Evolutionary conservation across 2,797 vertebrate genomes (phyloP).

Genomic region (Cynodonichthys magdalenae): DNA sequence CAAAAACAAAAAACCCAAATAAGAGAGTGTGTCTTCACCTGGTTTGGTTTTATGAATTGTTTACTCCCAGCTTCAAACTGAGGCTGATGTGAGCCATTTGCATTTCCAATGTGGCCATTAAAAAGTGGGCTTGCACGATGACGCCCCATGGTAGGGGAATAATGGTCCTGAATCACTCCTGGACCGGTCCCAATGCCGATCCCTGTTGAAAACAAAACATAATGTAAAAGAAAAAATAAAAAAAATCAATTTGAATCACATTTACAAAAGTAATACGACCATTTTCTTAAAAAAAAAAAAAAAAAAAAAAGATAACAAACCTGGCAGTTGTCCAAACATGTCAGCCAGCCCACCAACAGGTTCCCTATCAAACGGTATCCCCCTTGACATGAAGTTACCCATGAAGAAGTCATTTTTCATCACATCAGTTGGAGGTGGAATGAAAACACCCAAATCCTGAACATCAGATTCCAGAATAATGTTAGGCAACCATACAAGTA

Average conservation of each 20-base stretch:
- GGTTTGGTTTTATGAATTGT: slow-evolving; percentile 91
- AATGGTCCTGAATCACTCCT: slow-evolving; percentile 99
- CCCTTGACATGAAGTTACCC: slow-evolving; percentile 92
- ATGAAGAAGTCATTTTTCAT: slow-evolving; percentile 97
- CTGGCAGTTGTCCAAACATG: slow-evolving; percentile 99
- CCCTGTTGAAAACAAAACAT: slow-evolving; percentile 79
- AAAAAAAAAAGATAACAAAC: slow-evolving; percentile 67
- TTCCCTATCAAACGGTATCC: slow-evolving; percentile 96
- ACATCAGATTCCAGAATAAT: slow-evolving; percentile 9
- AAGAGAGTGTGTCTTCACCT: slow-evolving; percentile 73
- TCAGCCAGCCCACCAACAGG: slow-evolving; percentile 96
- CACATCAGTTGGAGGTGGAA: slow-evolving; percentile 88
- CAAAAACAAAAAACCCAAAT: background rate
- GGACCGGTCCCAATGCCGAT: slow-evolving; percentile 98
- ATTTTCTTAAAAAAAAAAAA: too few species aligned
- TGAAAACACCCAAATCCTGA: slow-evolving; percentile 97
- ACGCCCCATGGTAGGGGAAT: slow-evolving; percentile 97
- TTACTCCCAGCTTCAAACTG: slow-evolving; percentile 93
- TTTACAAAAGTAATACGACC: too few species aligned
- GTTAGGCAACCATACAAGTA: background rate
- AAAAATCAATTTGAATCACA: background rate
- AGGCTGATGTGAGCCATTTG: slow-evolving; percentile 88
- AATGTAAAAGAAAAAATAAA: background rate
- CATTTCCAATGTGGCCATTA: slow-evolving; percentile 92
- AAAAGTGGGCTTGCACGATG: slow-evolving; percentile 95